Conservation (phyloP, 2,888 invertebrate species). For the Pachydiplax longipennis region DNA sequence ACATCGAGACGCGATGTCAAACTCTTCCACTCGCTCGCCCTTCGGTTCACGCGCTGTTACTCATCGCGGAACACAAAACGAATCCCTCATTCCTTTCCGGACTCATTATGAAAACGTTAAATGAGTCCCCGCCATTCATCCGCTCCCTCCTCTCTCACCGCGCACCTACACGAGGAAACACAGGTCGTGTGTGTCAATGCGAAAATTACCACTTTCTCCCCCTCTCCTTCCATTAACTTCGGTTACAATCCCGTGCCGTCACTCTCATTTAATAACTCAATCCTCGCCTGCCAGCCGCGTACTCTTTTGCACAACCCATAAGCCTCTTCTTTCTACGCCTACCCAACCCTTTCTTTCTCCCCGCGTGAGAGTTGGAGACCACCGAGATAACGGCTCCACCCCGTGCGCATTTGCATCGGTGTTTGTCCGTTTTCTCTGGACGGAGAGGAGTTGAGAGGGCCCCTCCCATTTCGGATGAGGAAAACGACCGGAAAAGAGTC, state of each 20-base stretch:
- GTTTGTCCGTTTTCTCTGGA: constrained; percentile 45
- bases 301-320: constrained; percentile 55
- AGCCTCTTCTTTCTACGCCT: constrained; percentile 54
- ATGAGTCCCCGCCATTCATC: not conserved
- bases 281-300: not conserved
- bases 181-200: not conserved
- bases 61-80: not conserved
- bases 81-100: not conserved
- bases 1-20: not conserved
- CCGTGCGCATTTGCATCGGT: constrained; percentile 40
- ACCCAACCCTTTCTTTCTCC: constrained; percentile 50
- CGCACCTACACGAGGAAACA: not conserved
- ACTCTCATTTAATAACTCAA: constrained; percentile 40
- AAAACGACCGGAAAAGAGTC: constrained; percentile 48
- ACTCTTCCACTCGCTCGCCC: not conserved
- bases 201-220: constrained; percentile 43
- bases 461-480: constrained; percentile 32
- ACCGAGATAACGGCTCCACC: constrained; percentile 30
- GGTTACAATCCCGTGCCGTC: constrained; percentile 1
- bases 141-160: not conserved
- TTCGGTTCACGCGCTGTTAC: not conserved
- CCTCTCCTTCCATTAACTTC: constrained; percentile 48
- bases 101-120: not conserved
- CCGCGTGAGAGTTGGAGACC: constrained; percentile 8
- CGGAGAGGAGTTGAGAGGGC: constrained; percentile 55